Evolutionary conservation across 2,888 invertebrate species (phyloP), one percentile per base, ranked within the genome.

Genomic region (Synanthedon tipuliformis): DNA sequence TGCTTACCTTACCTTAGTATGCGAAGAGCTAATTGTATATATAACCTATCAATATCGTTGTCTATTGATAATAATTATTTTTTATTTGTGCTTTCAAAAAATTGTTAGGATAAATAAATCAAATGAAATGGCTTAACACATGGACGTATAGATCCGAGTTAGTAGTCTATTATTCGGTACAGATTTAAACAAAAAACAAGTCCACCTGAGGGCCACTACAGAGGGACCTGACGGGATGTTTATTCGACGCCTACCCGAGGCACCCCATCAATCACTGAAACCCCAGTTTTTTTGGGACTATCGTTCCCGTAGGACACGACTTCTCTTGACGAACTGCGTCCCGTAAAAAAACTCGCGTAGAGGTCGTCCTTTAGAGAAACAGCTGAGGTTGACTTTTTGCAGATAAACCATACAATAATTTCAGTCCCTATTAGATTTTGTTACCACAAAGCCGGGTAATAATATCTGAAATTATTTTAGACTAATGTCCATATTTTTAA

Each of bases 231-330:
- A 68, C 72, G 78, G 75, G 71, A 69, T 78, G 79, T 81, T 79
- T 79, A 81, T 78, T 75, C 70, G 73, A 62, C 69, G 68, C 73
- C 73, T 74, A 73, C 71, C 66, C 69, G 70, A 68, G 66, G 69
- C 65, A 72, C 69, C 71, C 73, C 83, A 86, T 86, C 82, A 84
- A 86, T 86, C 86, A 85, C 82, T 60, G 63, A 63, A 62, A 65
- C 69, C 67, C 71, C 71, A 65, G 74, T 80, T 84, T 50, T 84
- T 83, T 81, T 72, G 70, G 72, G 73, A 70, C 67, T 71, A 76
- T 73, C 71, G 71, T 66, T 73, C 81, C 78, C 81, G 52, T 51
- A 71, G 75, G 78, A 73, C 64, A 60, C 63, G 65, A 64, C 51
- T 55, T 67, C 67, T 65, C 71, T 61, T 65, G 71, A 72, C 66